Base-by-base conservation (phyloP, 2,113 vertebrate species). In the Ictalurus furcatus region DNA sequence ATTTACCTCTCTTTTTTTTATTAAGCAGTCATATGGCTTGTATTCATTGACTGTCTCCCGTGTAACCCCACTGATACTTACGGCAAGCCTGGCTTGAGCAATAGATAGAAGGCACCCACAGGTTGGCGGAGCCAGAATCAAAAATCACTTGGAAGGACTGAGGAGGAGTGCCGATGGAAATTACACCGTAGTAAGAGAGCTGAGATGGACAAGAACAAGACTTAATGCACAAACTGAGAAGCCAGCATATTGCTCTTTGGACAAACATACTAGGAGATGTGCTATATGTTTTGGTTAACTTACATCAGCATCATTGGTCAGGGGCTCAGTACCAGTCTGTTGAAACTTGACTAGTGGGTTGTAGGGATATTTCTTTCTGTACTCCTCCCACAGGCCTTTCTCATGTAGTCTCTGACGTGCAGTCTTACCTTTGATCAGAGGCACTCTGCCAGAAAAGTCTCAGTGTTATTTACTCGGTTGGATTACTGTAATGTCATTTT, bases 361-460 rank as follows among this genome's bases (percentile, higher is more conserved):
- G 87, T 90, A 94, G 23, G 93, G 92, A 80, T 89, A 0, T 23
- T 8, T 19, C 82, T 30, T 86, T 88, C 93, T 93, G 92, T 71
- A 93, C 63, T 93, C 52, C 1, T 94, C 91, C 95, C 97, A 95
- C 7, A 95, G 54, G 6, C 95, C 94, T 1, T 81, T 91, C 91
- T 96, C 95, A 90, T 91, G 86, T 86, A 97, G 93, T 28, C n/a
- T 14, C 13, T 94, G 71, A 30, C 96, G 92, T 71, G 94, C 88
- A 0, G 94, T 94, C 91, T 95, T 96, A 12, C 95, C 96, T 91
- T 95, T 97, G 67, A 94, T 90, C 89, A 97, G 90, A 25, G 95
- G 94, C 44, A 97, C 28, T 88, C 96, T 97, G 89, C 14, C n/a
- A 44, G 54, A 86, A 12, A 74, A 0, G 30, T 48, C 30, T 48